Evolutionary conservation across 2,113 vertebrate species (phyloP), one percentile per base, ranked within the genome.

Genomic region (Chitala chitala): DNA sequence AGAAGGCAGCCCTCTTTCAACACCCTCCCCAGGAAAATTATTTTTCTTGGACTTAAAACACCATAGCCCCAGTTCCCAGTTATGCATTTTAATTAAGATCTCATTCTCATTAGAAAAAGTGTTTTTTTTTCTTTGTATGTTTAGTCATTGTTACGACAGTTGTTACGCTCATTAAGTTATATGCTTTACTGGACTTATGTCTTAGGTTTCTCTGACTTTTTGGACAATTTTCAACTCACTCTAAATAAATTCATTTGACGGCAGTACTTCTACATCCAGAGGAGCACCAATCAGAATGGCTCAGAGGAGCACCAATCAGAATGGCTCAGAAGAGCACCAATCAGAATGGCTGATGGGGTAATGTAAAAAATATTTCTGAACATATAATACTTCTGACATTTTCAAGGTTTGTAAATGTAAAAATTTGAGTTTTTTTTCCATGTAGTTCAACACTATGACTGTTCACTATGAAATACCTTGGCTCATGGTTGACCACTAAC

Each of bases 1-100:
- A 83, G 85, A 86, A 84, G 81, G 78, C 56, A 79, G 55, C 79
- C 85, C 82, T 86, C 79, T 82, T 87, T 87, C 88, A 89, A 89
- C n/a, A n/a, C 86, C 40, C 88, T 89, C 84, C 86, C 90, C 86
- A 87, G 87, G 83, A 81, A 89, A 84, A 82, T 83, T 36, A 38
- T 46, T n/a, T 46, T 48, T 26, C 24, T 22, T 38, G 15, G 15
- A 38, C 46, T 68, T n/a, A 68, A 46, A 24, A n/a, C 26, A 10
- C 42, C 64, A 68, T 17, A 68, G 46, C 10, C 1, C 5, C 5
- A 2, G 6, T 38, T 24, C 2, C 8, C 46, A 46, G 22, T 42
- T 48, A 26, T n/a, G 15, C 46, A 24, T 38, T 42, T n/a, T 22
- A 68, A 46, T 24, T 46, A 7, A 20, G 40, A 38, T 48, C 15